phyloP scores from a whole-genome alignment of 2,888 invertebrate species.

The Drosophila mettleri region DNA sequence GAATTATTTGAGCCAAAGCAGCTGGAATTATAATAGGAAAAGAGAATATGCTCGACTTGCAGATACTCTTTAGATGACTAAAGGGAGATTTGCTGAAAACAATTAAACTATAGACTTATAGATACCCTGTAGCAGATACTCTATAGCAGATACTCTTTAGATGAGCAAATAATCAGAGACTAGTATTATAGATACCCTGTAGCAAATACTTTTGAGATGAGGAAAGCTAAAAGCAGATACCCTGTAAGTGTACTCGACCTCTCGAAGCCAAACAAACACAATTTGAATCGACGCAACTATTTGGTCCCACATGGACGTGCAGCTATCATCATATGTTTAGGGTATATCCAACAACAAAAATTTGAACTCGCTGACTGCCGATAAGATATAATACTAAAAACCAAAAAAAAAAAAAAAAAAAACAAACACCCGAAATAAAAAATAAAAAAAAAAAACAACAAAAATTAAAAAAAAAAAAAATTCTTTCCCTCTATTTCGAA shows the following conservation, averaged over 20 bases:
- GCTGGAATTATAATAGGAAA: too few relatives aligned
- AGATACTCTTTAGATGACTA: background rate
- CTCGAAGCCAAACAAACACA: too few relatives aligned
- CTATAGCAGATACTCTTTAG: background rate
- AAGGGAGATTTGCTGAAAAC: background rate
- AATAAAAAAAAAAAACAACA: constrained; percentile 25
- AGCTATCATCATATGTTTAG: background rate
- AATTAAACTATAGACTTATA: background rate
- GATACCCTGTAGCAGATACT: background rate
- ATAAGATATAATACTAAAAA: constrained; percentile 67
- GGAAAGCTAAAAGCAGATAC: background rate
- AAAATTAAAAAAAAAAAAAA: constrained; percentile 28
- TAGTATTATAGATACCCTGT: background rate
- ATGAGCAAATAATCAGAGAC: background rate
- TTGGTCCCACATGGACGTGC: too few relatives aligned
- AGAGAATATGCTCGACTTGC: background rate
- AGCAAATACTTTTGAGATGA: too few relatives aligned
- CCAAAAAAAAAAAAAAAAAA: too few relatives aligned
- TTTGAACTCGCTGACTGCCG: constrained; percentile 56
- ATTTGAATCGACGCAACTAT: too few relatives aligned
- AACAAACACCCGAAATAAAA: constrained; percentile 8
- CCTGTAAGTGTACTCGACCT: too few relatives aligned
- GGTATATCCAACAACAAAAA: constrained; percentile 10
- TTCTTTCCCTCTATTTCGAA: constrained; percentile 61
- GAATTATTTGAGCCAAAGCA: too few relatives aligned